Percentiles rank a stretch among this genome's conserved stretches.
These are phyloP conservation scores for Meandrusa payeni DNA, from an alignment of 2,888 invertebrate species.

Conservation along the genomic window DNA sequence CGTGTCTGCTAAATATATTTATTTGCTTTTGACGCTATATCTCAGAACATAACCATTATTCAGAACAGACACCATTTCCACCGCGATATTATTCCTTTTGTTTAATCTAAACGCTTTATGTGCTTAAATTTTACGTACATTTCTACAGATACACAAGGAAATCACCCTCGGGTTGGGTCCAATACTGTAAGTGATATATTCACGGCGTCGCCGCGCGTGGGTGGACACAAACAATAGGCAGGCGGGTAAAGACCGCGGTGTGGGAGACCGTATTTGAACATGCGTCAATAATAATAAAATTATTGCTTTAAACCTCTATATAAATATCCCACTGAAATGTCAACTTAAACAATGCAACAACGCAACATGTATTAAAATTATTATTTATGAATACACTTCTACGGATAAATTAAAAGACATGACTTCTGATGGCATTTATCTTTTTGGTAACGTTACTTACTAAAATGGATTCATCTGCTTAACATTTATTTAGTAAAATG, in stretches of 20 bases:
- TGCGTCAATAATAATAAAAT: conserved; percentile 26
- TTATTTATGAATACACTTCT: conserved; percentile 14
- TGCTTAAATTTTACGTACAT: conserved; percentile 17
- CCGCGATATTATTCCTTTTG: not conserved
- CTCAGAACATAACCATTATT: conserved; percentile 5
- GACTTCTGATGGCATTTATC: not conserved
- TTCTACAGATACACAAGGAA: conserved; percentile 21
- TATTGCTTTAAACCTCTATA: conserved; percentile 23
- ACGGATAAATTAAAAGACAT: conserved; percentile 10
- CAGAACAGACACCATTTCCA: conserved; percentile 2
- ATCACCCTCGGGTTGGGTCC: conserved; percentile 23
- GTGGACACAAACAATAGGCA: conserved; percentile 26
- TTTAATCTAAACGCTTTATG: conserved; percentile 21
- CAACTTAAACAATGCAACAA: conserved; percentile 24
- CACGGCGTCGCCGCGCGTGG: conserved; percentile 21
- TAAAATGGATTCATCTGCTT: too few species aligned
- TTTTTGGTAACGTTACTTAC: too few species aligned
- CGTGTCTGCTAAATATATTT: too few species aligned
- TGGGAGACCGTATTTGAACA: conserved; percentile 26
- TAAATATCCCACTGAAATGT: conserved; percentile 25
- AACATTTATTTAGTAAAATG: too few species aligned
- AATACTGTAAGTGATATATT: conserved; percentile 25
- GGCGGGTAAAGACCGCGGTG: conserved; percentile 25
- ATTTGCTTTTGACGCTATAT: not conserved
- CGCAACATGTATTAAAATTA: conserved; percentile 18